Base-by-base conservation (phyloP, 2,113 vertebrate genomes). In the Pygathrix nemaeus region DNA sequence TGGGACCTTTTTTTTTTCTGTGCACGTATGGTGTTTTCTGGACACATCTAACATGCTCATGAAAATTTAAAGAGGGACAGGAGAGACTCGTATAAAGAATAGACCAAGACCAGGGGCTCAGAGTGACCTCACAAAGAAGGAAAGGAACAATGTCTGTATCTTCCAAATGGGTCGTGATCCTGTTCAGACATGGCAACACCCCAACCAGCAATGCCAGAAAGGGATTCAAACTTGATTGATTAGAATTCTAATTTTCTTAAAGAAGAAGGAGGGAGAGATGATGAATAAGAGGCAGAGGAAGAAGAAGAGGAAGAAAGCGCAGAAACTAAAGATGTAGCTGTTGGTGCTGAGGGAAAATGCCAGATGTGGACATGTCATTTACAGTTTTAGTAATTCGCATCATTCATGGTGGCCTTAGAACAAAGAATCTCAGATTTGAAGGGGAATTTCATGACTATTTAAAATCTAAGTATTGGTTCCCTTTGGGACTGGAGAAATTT, bases 341-440 rank as follows among this genome's bases (percentile, higher is more conserved):
- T 75, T 11, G 18, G 30, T 45, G 11, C 45, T 0, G 4, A n/a
- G 43, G 72, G 52, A 35, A 79, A 43, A 30, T 17, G 20, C 20
- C 27, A n/a, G 27, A 48, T 4, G 12, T 5, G 8, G 6, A n/a
- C 9, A 10, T 50, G n/a, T 13, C 20, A 10, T 66, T 57, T 13
- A 68, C 1, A 32, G 38, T 20, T 40, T 32, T 23, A 18, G 12
- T n/a, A 52, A 40, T 21, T 27, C 2, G 3, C 16, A 20, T 55
- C 38, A 20, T 27, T 32, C 21, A 0, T 0, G 2, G 25, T 40
- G 81, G 27, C 90, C 50, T 76, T 0, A 3, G 43, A n/a, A 32
- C 61, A 12, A 8, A 59, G 59, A 76, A 20, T 48, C 57, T 78
- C 25, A 35, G n/a, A 45, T 21, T 10, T 18, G 14, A 75, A 70